Conservation (phyloP, 2,113 vertebrate species). For the Taurulus bubalis region DNA sequence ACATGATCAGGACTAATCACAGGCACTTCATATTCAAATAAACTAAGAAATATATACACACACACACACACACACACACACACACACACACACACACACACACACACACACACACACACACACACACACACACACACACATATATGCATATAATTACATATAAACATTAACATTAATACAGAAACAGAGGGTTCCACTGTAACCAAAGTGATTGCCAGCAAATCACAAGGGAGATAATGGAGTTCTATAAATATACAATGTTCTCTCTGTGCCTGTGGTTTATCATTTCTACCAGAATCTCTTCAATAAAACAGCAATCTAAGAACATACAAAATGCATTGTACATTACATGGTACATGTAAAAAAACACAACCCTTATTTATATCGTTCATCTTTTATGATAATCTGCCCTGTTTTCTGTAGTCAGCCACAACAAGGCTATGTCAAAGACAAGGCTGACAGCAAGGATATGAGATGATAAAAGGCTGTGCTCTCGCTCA, state of each 20-base stretch:
- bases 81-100: too few species aligned
- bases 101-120: not conserved
- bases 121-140: not conserved
- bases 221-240: slow-evolving; percentile 10
- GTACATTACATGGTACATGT: not conserved
- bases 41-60: not conserved
- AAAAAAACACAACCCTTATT: not conserved
- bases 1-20: not conserved
- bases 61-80: too few species aligned
- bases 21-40: not conserved
- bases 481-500: not conserved
- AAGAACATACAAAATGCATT: not conserved
- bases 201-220: slow-evolving; percentile 47
- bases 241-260: slow-evolving; percentile 29
- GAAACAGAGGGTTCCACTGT: slow-evolving; percentile 7
- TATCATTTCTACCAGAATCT: not conserved
- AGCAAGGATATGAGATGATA: not conserved
- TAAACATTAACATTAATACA: not conserved
- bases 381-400: not conserved
- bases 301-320: not conserved
- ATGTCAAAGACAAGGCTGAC: not conserved
- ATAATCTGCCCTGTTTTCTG: slow-evolving; percentile 13
- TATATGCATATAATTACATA: not conserved
- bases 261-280: not conserved
- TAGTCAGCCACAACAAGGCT: not conserved